Percentiles rank a stretch among this genome's conserved stretches.
These are phyloP conservation scores for Papilio glaucus DNA, from an alignment of 1,140 invertebrate genomes.

Conservation along the genomic window DNA sequence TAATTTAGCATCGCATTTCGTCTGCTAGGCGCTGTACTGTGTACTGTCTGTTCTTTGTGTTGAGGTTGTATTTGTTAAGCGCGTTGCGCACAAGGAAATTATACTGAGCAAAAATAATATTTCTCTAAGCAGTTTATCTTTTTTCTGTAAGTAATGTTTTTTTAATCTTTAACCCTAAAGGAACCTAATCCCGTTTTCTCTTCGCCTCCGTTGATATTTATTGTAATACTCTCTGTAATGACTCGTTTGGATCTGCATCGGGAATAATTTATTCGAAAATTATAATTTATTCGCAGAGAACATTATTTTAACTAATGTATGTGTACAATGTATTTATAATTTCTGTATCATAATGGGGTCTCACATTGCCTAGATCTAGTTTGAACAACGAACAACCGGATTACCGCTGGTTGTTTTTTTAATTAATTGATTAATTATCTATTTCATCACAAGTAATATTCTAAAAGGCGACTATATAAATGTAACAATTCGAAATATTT, in stretches of 20 bases:
- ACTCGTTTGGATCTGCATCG: conserved; percentile 45
- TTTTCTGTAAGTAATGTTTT: conserved; percentile 36
- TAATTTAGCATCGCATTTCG: conserved; percentile 67
- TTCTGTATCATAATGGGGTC: conserved; percentile 78
- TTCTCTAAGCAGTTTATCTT: background rate
- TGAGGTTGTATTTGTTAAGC: conserved; percentile 54
- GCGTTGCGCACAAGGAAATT: conserved; percentile 23
- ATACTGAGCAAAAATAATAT: background rate
- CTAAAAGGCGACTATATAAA: conserved; percentile 46
- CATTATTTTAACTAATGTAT: conserved; percentile 67
- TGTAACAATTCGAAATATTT: conserved; percentile 60
- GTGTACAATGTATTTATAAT: conserved; percentile 75
- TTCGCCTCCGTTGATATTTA: conserved; percentile 45
- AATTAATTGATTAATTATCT: conserved; percentile 29
- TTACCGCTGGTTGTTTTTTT: conserved; percentile 42
- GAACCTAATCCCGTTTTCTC: background rate
- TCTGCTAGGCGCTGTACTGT: conserved; percentile 57
- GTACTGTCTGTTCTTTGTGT: conserved; percentile 56
- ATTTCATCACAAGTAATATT: conserved; percentile 71
- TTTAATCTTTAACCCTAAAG: conserved; percentile 20
- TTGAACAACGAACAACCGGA: conserved; percentile 68
- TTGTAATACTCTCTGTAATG: conserved; percentile 46
- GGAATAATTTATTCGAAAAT: conserved; percentile 58
- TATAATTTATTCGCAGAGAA: conserved; percentile 70
- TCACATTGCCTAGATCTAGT: conserved; percentile 68